Evolutionary conservation across 1,140 invertebrate genomes (phyloP), one percentile per base, ranked within the genome.

Genomic region (Drosophila ironensis): DNA sequence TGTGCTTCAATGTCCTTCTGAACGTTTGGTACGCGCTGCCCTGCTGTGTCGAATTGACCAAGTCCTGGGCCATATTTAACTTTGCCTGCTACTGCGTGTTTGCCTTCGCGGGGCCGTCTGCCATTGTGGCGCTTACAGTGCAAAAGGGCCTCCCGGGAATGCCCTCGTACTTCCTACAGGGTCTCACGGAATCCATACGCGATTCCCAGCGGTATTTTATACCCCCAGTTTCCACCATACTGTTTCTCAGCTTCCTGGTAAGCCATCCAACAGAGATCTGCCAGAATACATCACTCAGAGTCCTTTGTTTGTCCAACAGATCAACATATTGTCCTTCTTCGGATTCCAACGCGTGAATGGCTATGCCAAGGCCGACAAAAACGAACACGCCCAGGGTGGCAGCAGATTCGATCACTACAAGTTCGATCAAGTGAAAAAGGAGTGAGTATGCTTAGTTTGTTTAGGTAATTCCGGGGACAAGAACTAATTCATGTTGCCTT

Each of bases 131-230:
- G 1, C 19, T 86, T 1, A 89, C 88, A 0, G 60, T 81, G 3
- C 73, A 88, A 48, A 89, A 89, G 12, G 86, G 88, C 4, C 37
- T 89, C 8, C 88, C 61, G 0, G 88, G 88, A 24, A 89, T 88
- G 87, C 88, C 88, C 0, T 89, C 88, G 3, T 89, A 89, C 37
- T 89, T 89, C 33, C 47, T 78, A n/a, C 88, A 89, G 28, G 88
- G 88, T 0, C 70, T 88, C 1, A 89, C 86, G 1, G 88, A 88
- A 70, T 89, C 88, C 4, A 87, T 89, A 24, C 69, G 88, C 0
- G 82, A 88, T 41, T 89, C 88, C 0, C 88, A 89, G 25, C 57
- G 88, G 2, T 89, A 89, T 40, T 89, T 89, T 16, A 89, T 89
- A 42, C 88, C 88, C 5, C 88, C 88, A 2, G 88, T 89, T 24